These are phyloP conservation scores for Heliopora coerulea DNA, from an alignment of 92 coral and sea anemone species.

Conservation along the genomic window DNA sequence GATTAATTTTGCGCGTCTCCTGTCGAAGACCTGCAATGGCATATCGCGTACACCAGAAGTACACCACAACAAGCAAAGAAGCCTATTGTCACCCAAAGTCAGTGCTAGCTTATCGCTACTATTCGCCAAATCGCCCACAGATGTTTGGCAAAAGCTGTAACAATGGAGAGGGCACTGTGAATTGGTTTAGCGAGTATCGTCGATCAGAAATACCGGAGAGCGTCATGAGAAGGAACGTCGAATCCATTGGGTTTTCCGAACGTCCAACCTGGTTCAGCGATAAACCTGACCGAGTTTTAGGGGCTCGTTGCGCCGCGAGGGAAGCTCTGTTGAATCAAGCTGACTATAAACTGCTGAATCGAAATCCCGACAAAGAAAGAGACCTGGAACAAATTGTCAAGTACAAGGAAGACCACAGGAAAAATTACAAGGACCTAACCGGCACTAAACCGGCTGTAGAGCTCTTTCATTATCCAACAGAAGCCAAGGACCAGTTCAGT, in stretches of 20 bases:
- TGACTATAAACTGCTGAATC: conserved; percentile 67
- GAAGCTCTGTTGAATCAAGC: conserved; percentile 78
- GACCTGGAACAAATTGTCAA: conserved; percentile 75
- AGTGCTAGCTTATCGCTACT: conserved; percentile 71
- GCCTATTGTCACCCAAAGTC: conserved; percentile 73
- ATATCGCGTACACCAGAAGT: conserved; percentile 61
- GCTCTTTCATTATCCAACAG: conserved; percentile 88
- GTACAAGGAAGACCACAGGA: conserved; percentile 70
- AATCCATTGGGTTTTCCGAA: conserved; percentile 62
- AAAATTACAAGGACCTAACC: conserved; percentile 80
- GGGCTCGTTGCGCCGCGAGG: conserved; percentile 65
- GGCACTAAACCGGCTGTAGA: conserved; percentile 68
- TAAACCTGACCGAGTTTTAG: conserved; percentile 86
- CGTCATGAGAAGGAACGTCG: conserved; percentile 58
- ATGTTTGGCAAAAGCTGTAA: conserved; percentile 54
- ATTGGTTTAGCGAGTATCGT: conserved; percentile 95
- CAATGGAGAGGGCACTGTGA: conserved; percentile 75
- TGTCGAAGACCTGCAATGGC: conserved; percentile 42
- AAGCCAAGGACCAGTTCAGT: conserved; percentile 81
- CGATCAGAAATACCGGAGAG: conserved; percentile 74
- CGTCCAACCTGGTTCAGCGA: conserved; percentile 91
- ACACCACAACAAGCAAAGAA: conserved; percentile 80
- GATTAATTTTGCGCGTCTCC: not conserved
- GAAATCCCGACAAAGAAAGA: conserved; percentile 93
- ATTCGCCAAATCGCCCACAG: conserved; percentile 66